These are phyloP conservation scores for Chloroceryle aenea DNA, from an alignment of 2,113 vertebrate species.

Conservation along the genomic window DNA sequence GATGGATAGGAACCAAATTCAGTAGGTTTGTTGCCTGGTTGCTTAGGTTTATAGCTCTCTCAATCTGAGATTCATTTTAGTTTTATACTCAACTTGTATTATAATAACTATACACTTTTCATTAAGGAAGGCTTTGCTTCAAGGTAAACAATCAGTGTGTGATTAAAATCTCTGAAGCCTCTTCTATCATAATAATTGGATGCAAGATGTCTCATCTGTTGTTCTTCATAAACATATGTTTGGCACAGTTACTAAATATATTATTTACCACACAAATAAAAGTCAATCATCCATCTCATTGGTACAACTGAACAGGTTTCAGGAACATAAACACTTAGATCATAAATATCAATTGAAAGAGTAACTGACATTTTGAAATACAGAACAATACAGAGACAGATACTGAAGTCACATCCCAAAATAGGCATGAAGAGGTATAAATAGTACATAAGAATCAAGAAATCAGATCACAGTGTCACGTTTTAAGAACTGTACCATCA, in stretches of 20 bases:
- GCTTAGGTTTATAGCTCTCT: constrained; percentile 23
- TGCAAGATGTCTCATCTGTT: constrained; percentile 18
- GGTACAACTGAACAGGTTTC: constrained; percentile 9
- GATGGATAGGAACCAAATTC: background rate
- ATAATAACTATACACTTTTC: background rate
- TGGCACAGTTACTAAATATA: constrained; percentile 34
- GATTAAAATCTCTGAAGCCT: background rate
- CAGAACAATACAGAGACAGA: constrained; percentile 43
- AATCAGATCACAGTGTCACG: constrained; percentile 74
- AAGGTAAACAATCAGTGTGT: constrained; percentile 28
- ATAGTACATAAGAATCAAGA: constrained; percentile 48
- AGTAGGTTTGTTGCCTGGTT: constrained; percentile 20
- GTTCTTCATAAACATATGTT: background rate
- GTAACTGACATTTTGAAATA: constrained; percentile 45
- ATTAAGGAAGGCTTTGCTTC: constrained; percentile 41
- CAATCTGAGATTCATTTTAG: constrained; percentile 1
- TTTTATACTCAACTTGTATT: background rate
- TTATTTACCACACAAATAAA: background rate
- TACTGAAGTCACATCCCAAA: constrained; percentile 51
- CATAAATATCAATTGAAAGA: constrained; percentile 13
- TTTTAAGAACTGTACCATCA: constrained; percentile 75
- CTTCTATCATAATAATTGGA: constrained; percentile 43
- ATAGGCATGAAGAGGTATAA: constrained; percentile 54
- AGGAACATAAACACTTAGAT: constrained; percentile 42
- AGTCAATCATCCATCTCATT: background rate